These are phyloP conservation scores for Chitala chitala DNA, from an alignment of 2,113 vertebrate species.

Conservation along the genomic window DNA sequence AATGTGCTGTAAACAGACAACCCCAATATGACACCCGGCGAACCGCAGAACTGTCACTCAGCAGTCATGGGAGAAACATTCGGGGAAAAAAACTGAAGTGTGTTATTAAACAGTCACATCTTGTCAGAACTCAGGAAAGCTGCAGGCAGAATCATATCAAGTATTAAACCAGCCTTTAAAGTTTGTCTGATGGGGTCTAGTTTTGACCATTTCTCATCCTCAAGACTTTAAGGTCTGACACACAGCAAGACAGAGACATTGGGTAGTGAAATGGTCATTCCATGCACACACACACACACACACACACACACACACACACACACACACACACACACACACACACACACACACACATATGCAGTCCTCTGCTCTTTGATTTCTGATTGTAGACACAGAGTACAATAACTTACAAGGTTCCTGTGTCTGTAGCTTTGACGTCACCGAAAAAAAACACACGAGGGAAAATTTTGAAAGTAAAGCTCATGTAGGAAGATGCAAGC, in stretches of 20 bases:
- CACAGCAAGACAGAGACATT: constrained; percentile 21
- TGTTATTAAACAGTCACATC: background rate
- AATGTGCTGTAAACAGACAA: constrained; percentile 61
- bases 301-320: background rate
- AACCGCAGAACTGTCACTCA: constrained; percentile 20
- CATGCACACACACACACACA: background rate
- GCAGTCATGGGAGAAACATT: background rate
- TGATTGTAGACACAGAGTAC: too few relatives aligned
- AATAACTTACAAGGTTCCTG: too few relatives aligned
- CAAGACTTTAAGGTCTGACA: background rate
- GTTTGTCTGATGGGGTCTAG: background rate
- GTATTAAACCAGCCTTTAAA: background rate
- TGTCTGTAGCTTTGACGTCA: too few relatives aligned
- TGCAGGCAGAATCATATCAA: background rate
- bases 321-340: background rate
- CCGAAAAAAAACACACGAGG: too few relatives aligned
- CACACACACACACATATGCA: too few relatives aligned
- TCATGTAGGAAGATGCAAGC: too few relatives aligned
- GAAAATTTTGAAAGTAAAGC: too few relatives aligned
- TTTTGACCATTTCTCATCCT: background rate
- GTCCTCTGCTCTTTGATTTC: too few relatives aligned
- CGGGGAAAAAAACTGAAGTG: background rate
- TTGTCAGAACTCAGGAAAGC: background rate
- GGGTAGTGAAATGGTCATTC: background rate
- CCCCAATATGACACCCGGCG: constrained; percentile 30